Percentiles rank a stretch among this genome's conserved stretches.
Conservation (phyloP, 92 coral and sea anemone species). For the Pocillopora meandrina region DNA sequence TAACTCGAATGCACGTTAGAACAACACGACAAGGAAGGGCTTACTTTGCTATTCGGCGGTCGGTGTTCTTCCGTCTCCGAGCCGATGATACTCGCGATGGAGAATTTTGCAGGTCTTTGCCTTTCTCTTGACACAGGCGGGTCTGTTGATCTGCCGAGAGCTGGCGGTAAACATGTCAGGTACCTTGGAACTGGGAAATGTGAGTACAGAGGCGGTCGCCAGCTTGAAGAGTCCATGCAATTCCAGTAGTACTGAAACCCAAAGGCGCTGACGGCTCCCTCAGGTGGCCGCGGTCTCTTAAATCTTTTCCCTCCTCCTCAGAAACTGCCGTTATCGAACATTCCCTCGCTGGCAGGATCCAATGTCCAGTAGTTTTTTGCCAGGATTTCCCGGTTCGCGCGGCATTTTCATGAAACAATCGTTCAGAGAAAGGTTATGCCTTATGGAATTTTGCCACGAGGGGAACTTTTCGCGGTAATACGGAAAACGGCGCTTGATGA, state of each 20-base stretch:
- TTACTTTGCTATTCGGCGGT: constrained; percentile 23
- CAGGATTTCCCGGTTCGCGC: constrained; percentile 98
- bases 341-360: constrained; percentile 99
- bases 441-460: constrained; percentile 97
- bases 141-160: constrained; percentile 45
- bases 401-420: constrained; percentile 99
- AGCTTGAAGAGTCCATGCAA: constrained; percentile 61
- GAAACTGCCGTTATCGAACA: constrained; percentile 99
- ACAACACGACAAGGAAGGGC: constrained; percentile 13
- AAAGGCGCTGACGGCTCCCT: constrained; percentile 61
- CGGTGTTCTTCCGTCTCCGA: constrained; percentile 58
- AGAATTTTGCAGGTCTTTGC: constrained; percentile 72
- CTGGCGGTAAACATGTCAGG: constrained; percentile 62
- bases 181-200: constrained; percentile 62
- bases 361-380: constrained; percentile 98
- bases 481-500: constrained; percentile 93
- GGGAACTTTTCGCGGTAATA: constrained; percentile 98
- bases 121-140: constrained; percentile 39
- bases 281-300: constrained; percentile 91
- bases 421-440: constrained; percentile 96
- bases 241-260: constrained; percentile 85
- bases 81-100: constrained; percentile 90
- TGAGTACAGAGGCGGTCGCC: constrained; percentile 70
- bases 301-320: constrained; percentile 93
- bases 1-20: constrained; percentile 14